Evolutionary conservation across 2,888 invertebrate species (phyloP).

Genomic region (Galerucella nymphaeae): DNA sequence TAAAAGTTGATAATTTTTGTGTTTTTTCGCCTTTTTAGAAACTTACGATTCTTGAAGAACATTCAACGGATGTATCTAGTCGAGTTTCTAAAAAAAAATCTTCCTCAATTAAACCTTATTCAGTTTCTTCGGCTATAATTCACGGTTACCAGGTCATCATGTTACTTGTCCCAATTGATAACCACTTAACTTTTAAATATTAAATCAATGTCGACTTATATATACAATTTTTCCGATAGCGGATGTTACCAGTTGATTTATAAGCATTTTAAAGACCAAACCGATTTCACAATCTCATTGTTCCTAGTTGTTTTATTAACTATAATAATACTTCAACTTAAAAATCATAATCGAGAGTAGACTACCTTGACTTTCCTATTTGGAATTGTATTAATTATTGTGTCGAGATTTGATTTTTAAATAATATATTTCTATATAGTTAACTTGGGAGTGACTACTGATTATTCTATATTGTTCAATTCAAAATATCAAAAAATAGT

Average conservation of each 20-base stretch:
- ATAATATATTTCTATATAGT: background rate
- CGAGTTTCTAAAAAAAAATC: too few relatives aligned
- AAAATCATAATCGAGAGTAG: conserved; percentile 21
- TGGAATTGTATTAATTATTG: conserved; percentile 21
- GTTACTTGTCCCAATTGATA: background rate
- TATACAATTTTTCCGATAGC: background rate
- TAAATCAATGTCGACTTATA: conserved; percentile 7
- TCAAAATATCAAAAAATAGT: too few relatives aligned
- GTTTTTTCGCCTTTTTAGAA: too few relatives aligned
- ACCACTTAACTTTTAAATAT: background rate
- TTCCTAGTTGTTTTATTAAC: conserved; percentile 5
- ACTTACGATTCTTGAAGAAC: too few relatives aligned
- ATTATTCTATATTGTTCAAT: background rate
- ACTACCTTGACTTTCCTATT: conserved; percentile 35
- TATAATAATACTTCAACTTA: conserved; percentile 5
- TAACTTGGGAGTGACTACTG: conserved; percentile 8
- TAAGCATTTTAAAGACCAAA: background rate
- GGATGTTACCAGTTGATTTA: conserved; percentile 16
- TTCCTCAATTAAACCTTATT: background rate
- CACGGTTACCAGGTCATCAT: background rate
- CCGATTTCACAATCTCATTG: conserved; percentile 8
- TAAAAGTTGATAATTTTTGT: too few relatives aligned
- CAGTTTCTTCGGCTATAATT: background rate
- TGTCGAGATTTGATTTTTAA: conserved; percentile 5
- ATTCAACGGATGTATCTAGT: too few relatives aligned